Evolutionary conservation across 2,888 invertebrate species (phyloP), one percentile per base, ranked within the genome.

Genomic region (Cephus rjabovi): DNA sequence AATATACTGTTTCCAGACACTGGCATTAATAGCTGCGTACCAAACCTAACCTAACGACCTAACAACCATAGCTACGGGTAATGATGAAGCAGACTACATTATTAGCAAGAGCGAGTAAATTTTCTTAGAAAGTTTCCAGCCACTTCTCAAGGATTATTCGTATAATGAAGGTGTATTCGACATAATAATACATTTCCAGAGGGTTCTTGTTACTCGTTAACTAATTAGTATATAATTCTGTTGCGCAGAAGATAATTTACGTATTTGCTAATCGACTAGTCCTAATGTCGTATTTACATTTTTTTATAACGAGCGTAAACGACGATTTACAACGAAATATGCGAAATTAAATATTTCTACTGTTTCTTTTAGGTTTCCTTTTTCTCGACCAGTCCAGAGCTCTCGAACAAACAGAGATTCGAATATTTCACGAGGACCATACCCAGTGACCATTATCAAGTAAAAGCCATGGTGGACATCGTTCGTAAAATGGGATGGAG

Each of bases 341-440:
- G 30, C 0, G 70, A 70, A 70, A 33, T 15, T 71, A 34, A 71
- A 71, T 71, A 71, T 71, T 31, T 71, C 11, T 11, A 11, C 30
- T 31, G 12, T 81, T 85, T 81, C 78, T 92, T 92, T 11, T 93
- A 98, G 98, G 97, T 98, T 30, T 98, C 98, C 0, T 98, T 97
- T 92, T 98, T 98, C 93, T 98, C 98, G 0, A 98, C 98, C 1
- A 98, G 97, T 84, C 97, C 98, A 0, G 98, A 98, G 91, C 93
- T 98, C 83, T 98, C 97, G 83, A 98, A 98, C 93, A 97, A 98
- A 89, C 97, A 98, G 85, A 94, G 98, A 4, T 98, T 98, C 91
- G 98, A 98, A 89, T 98, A 96, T 92, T 98, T 98, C 92, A 96
- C 97, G 3, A 93, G 98, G 73, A 98, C 98, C 9, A 98, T 98